Evolutionary conservation across 64 coral and sea anemone genomes (phyloP), one percentile per base, ranked within the genome.

Genomic region (Astreopora myriophthalma): DNA sequence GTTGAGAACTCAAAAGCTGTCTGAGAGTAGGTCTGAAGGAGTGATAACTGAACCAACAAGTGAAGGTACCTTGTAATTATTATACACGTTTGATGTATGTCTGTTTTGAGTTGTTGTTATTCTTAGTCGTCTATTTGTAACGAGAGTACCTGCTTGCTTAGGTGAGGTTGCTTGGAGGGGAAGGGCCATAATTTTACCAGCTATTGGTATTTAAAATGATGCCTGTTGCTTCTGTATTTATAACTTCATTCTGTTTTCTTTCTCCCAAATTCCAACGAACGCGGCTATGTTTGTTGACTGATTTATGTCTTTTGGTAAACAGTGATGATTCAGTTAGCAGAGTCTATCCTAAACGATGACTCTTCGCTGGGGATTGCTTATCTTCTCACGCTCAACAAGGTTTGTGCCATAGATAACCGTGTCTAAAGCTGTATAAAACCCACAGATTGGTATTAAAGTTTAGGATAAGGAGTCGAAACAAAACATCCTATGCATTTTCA

Each of bases 1-100:
- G 37, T 69, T 99, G 40, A 86, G 94, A 34, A 95, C 94, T 30
- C 97, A 99, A 48, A 99, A 99, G 27, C 38, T 99, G 1, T 90
- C 90, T 8, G 97, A 99, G 40, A 89, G 91, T 8, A 69, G 97
- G 26, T 87, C 90, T 33, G 97, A 99, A 68, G 97, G 97, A 25
- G 71, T 76, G 20, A 95, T 99, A 61, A 79, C 85, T 22, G 97
- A 99, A 75, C 87, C 97, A 52, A 94, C 80, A 0, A 84, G 75
- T 91, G 97, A 99, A 93, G 94, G 97, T 99, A 28, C 61, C n/a
- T n/a, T n/a, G n/a, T n/a, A n/a, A n/a, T n/a, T n/a, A n/a, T n/a
- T n/a, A n/a, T n/a, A n/a, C n/a, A n/a, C 67, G 28, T 10, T 35
- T 36, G 65, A 8, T 67, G 1, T 17, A 8, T 62, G 63, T 68